Conservation (phyloP, 1,140 invertebrate species). For the Drosophila ananassae region DNA sequence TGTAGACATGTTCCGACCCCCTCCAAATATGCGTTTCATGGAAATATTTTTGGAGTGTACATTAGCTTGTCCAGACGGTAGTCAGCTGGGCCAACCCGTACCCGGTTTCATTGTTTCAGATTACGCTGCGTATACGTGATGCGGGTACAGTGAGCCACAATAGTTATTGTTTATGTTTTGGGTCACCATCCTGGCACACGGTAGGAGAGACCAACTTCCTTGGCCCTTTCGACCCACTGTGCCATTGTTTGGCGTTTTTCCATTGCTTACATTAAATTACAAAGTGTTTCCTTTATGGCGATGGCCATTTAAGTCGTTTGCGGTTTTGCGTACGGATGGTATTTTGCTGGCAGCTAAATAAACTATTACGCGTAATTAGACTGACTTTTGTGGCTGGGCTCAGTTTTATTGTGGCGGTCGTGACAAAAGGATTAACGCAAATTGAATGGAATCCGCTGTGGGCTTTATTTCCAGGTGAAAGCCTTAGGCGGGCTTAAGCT, state of each 20-base stretch:
- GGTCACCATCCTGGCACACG: slow-evolving; percentile 18
- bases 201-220: slow-evolving; percentile 4
- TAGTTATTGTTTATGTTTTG: slow-evolving; percentile 9
- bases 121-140: slow-evolving; percentile 49
- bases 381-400: slow-evolving; percentile 40
- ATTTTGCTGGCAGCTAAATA: slow-evolving; percentile 38
- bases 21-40: slow-evolving; percentile 34
- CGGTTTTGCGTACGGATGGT: slow-evolving; percentile 29
- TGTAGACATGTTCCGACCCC: not conserved
- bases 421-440: slow-evolving; percentile 59
- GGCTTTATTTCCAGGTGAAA: slow-evolving; percentile 6
- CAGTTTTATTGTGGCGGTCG: slow-evolving; percentile 22
- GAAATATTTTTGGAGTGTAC: slow-evolving; percentile 50
- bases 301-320: slow-evolving; percentile 56
- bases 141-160: slow-evolving; percentile 24
- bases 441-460: slow-evolving; percentile 52
- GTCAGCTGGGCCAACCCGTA: slow-evolving; percentile 19
- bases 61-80: slow-evolving; percentile 57
- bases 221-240: slow-evolving; percentile 20
- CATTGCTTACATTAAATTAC: slow-evolving; percentile 51
- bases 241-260: slow-evolving; percentile 15
- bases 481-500: not conserved
- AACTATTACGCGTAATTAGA: slow-evolving; percentile 68
- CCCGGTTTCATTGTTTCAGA: slow-evolving; percentile 51
- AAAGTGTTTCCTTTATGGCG: slow-evolving; percentile 48